Evolutionary conservation across 2,888 invertebrate species (phyloP).

Genomic region (Artemia sinica): DNA sequence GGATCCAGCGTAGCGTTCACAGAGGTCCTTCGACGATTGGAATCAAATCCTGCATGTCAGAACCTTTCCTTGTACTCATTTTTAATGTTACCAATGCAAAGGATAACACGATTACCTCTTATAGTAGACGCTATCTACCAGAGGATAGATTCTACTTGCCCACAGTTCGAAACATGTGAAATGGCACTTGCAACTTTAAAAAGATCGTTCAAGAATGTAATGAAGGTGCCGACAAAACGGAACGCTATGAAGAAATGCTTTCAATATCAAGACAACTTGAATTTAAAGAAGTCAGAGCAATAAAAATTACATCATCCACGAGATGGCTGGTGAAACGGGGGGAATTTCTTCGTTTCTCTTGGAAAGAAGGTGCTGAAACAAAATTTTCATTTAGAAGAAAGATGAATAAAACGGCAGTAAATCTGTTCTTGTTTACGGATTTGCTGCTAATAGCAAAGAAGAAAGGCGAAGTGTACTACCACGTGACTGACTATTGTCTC

Average conservation of each 20-base stretch:
- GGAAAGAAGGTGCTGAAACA: slow-evolving; percentile 44
- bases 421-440: slow-evolving; percentile 81
- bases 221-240: slow-evolving; percentile 66
- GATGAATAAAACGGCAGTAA: slow-evolving; percentile 48
- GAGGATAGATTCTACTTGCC: not conserved
- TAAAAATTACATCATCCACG: slow-evolving; percentile 38
- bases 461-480: slow-evolving; percentile 46
- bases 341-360: slow-evolving; percentile 56
- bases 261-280: slow-evolving; percentile 37
- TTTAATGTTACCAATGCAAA: not conserved
- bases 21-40: not conserved
- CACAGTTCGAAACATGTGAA: not conserved
- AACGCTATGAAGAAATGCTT: slow-evolving; percentile 65
- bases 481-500: slow-evolving; percentile 64
- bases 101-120: not conserved
- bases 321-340: slow-evolving; percentile 63
- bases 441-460: slow-evolving; percentile 54
- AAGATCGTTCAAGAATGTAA: slow-evolving; percentile 79
- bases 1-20: not conserved
- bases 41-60: not conserved
- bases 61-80: not conserved
- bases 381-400: slow-evolving; percentile 71
- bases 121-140: not conserved
- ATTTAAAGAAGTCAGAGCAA: slow-evolving; percentile 41
- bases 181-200: slow-evolving; percentile 44